Base-by-base conservation (phyloP, 2,797 vertebrate genomes). In the Phrynocephalus vlangalii region DNA sequence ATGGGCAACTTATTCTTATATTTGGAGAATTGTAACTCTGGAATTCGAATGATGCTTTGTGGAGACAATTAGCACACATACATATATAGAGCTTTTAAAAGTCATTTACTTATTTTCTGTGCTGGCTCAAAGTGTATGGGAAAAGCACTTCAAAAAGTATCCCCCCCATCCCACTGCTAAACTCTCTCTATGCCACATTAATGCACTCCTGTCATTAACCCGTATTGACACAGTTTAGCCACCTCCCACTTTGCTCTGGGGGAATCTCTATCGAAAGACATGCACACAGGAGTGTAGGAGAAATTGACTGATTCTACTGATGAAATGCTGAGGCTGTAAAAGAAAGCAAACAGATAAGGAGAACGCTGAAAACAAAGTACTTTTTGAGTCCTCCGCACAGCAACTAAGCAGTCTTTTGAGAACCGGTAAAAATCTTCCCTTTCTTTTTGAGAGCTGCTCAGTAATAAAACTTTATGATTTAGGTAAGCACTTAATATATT, bases 331-430 rank as follows among this genome's bases (percentile, higher is more conserved):
- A 76, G 76, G 60, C 56, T 30, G 52, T 75, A 75, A 84, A 84
- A 66, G 38, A 63, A 84, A 84, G 71, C 26, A 63, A 85, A 70
- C 63, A 85, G 73, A 85, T 77, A 68, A 78, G 22, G 83, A 28
- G 28, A 67, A 67, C 1, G 26, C 48, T 3, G 33, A 84, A 56
- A 75, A 38, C 33, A 75, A 75, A 75, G 26, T 5, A 56, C 28
- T 56, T 79, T 7, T 6, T 56, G 77, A 79, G 75, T 63, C 33
- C 52, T 26, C 52, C 7, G 13, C 72, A 33, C 10, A 30, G 52
- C 50, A 84, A 30, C 82, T 84, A 84, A 73, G 22, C 52, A 16
- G 71, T 22, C 18, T 63, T 6, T 26, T 75, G 71, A 84, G 30
- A 60, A 18, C 22, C 28, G 38, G n/a, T 38, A 38, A 67, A 22